A percentile compares a stretch with the other conserved stretches of the same genome.
phyloP scores from a whole-genome alignment of 2,113 vertebrate genomes.

The Falcunculus frontatus region DNA sequence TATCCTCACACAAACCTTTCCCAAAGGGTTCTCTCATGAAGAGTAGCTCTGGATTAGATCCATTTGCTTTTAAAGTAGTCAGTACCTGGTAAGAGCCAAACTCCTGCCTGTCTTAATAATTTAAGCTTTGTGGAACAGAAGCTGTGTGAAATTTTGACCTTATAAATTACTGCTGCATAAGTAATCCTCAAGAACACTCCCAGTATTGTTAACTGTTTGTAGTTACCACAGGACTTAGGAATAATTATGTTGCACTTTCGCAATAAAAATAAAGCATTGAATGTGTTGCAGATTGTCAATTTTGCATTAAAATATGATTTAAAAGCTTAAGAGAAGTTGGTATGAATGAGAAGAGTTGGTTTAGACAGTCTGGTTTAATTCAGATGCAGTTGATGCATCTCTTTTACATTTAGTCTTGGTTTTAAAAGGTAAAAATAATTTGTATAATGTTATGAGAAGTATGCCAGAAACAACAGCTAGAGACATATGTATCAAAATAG shows the following conservation, averaged over 20 bases:
- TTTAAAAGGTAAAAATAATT: not conserved
- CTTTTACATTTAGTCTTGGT: not conserved
- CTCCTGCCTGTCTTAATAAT: constrained; percentile 44
- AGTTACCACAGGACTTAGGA: not conserved
- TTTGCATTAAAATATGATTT: not conserved
- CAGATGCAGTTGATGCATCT: not conserved
- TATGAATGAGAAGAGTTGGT: not conserved
- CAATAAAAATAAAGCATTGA: not conserved
- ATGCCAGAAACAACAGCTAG: not conserved
- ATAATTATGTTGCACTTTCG: not conserved
- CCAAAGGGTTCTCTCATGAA: not conserved
- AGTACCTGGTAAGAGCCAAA: constrained; percentile 34
- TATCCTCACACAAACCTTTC: not conserved
- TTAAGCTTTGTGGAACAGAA: constrained; percentile 34
- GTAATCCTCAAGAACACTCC: not conserved
- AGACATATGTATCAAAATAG: not conserved
- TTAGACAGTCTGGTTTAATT: not conserved
- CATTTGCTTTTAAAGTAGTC: constrained; percentile 37
- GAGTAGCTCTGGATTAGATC: constrained; percentile 17
- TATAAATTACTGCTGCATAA: constrained; percentile 22
- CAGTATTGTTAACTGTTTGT: not conserved
- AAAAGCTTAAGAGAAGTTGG: not conserved
- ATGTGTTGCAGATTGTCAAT: not conserved
- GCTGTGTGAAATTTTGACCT: constrained; percentile 25
- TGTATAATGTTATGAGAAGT: not conserved